phyloP scores from a whole-genome alignment of 2,888 invertebrate genomes.

The Coenonympha arcania region DNA sequence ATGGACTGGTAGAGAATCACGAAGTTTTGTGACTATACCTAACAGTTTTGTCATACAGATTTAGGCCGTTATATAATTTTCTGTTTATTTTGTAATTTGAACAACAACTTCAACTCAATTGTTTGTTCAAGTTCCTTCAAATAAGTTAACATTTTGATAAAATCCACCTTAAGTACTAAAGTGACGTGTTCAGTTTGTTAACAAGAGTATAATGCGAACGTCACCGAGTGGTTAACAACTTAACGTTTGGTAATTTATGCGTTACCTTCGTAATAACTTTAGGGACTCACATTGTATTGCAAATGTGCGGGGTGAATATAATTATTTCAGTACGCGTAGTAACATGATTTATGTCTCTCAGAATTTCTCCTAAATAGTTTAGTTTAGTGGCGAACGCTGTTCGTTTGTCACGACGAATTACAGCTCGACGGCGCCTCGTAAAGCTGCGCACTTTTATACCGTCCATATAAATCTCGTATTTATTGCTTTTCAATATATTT shows the following conservation, averaged over 20 bases:
- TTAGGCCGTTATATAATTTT: too few relatives aligned
- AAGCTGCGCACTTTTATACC: slow-evolving; percentile 24
- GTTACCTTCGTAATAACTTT: slow-evolving; percentile 15
- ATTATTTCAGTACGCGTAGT: background rate
- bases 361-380: background rate
- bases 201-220: background rate
- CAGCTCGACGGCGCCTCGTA: slow-evolving; percentile 23
- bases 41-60: too few relatives aligned
- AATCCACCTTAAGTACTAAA: too few relatives aligned
- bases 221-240: background rate
- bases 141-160: too few relatives aligned
- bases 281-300: slow-evolving; percentile 1
- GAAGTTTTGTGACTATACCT: too few relatives aligned
- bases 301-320: slow-evolving; percentile 4
- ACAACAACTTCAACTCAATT: too few relatives aligned
- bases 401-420: slow-evolving; percentile 27
- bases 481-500: slow-evolving; percentile 5
- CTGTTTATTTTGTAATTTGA: too few relatives aligned
- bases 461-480: slow-evolving; percentile 23
- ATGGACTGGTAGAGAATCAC: too few relatives aligned
- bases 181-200: background rate
- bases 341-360: background rate
- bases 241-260: slow-evolving; percentile 13
- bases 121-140: too few relatives aligned
- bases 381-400: slow-evolving; percentile 23